Percentiles rank a stretch among this genome's conserved stretches.
These are phyloP conservation scores for Psittacula cyanocephala DNA, from an alignment of 2,113 vertebrate species.

Conservation along the genomic window DNA sequence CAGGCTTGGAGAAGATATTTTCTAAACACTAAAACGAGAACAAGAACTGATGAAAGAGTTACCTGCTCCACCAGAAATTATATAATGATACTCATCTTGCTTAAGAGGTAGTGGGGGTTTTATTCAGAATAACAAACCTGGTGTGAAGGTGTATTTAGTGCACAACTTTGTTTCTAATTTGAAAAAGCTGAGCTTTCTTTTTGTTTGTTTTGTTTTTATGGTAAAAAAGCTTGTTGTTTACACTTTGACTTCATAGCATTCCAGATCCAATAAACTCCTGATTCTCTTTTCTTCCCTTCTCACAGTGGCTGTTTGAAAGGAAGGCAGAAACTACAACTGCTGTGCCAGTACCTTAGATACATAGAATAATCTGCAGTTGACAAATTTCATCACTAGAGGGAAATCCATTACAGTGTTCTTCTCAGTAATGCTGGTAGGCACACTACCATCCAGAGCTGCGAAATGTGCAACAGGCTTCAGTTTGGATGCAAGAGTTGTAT, in stretches of 20 bases:
- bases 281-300: not conserved
- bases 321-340: not conserved
- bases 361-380: not conserved
- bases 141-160: not conserved
- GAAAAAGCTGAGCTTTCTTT: not conserved
- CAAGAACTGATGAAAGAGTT: not conserved
- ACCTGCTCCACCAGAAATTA: not conserved
- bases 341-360: not conserved
- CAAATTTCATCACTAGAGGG: conserved; percentile 46
- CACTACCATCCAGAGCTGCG: not conserved
- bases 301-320: not conserved
- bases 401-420: not conserved
- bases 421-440: not conserved
- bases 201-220: not conserved
- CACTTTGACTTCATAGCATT: not conserved
- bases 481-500: not conserved
- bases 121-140: not conserved
- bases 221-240: not conserved
- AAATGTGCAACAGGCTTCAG: not conserved
- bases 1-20: not conserved
- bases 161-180: not conserved
- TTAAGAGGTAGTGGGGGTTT: not conserved
- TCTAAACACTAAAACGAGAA: not conserved
- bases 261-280: not conserved
- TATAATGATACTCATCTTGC: not conserved